Evolutionary conservation across 2,113 vertebrate species (phyloP).

Genomic region (Rostratula benghalensis): DNA sequence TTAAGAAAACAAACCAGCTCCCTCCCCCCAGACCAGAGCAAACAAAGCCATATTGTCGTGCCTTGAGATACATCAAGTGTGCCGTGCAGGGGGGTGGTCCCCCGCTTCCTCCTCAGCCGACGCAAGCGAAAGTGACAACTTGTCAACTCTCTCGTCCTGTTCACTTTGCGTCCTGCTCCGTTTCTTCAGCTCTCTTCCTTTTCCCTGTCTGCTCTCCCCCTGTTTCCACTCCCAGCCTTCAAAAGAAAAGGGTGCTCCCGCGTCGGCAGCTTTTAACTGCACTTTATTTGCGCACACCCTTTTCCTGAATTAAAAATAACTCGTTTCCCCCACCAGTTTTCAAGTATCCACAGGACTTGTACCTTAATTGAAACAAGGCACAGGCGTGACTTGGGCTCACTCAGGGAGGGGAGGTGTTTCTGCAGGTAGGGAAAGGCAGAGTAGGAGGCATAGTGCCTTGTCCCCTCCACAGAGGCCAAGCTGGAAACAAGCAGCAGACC

Average conservation of each 20-base stretch:
- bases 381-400: not conserved
- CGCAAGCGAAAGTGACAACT: conserved; percentile 64
- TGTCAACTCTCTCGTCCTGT: conserved; percentile 65
- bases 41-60: conserved; percentile 60
- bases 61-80: conserved; percentile 65
- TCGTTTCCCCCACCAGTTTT: not conserved
- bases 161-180: conserved; percentile 48
- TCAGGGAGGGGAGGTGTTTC: not conserved
- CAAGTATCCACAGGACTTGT: not conserved
- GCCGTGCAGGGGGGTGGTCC: not conserved
- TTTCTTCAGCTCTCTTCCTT: conserved; percentile 39
- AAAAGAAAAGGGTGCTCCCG: not conserved
- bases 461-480: not conserved
- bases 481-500: not conserved
- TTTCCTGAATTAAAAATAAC: conserved; percentile 9
- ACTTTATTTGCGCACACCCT: not conserved
- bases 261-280: not conserved
- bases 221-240: not conserved
- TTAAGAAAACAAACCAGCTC: conserved; percentile 75
- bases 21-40: conserved; percentile 46
- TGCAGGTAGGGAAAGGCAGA: not conserved
- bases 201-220: conserved; percentile 35
- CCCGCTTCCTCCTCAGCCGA: not conserved
- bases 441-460: not conserved
- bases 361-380: not conserved